Conservation (phyloP, 2,888 invertebrate genomes). For the Tetragnatha montana region DNA sequence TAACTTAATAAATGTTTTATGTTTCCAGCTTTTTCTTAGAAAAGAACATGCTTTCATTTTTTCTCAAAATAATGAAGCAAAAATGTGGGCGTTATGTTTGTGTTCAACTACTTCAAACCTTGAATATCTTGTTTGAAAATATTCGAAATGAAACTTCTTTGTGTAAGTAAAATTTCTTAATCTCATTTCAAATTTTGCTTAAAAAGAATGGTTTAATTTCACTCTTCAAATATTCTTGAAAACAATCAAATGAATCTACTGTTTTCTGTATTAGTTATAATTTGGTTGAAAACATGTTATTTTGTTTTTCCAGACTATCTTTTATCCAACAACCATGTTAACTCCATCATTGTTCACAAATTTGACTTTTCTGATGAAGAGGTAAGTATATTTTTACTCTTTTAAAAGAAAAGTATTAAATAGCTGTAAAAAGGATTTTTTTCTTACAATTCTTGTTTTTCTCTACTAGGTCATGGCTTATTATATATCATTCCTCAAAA, state of each 20-base stretch:
- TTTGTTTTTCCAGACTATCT: constrained; percentile 89
- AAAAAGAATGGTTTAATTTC: no score
- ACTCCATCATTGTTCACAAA: constrained; percentile 99
- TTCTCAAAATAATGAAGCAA: constrained; percentile 97
- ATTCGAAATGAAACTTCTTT: constrained; percentile 98
- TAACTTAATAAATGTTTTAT: not conserved
- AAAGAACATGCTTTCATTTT: constrained; percentile 99
- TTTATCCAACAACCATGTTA: constrained; percentile 99
- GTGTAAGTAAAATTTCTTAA: constrained; percentile 82
- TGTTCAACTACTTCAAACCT: constrained; percentile 96
- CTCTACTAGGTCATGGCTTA: constrained; percentile 91
- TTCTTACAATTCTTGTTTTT: constrained; percentile 2
- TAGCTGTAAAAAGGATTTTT: not conserved
- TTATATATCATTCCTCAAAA: constrained; percentile 99
- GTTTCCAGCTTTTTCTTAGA: constrained; percentile 95
- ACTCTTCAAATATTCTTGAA: no score
- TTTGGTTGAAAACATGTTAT: not conserved
- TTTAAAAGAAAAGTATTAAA: not conserved
- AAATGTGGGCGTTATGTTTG: constrained; percentile 98
- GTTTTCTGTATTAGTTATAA: no score
- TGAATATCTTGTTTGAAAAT: constrained; percentile 99
- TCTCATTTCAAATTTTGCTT: constrained; percentile 14
- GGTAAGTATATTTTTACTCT: constrained; percentile 77
- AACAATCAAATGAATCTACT: no score
- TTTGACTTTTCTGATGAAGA: constrained; percentile 99